These are phyloP conservation scores for Dendrolimus kikuchii DNA, from an alignment of 1,140 invertebrate species.

Conservation along the genomic window DNA sequence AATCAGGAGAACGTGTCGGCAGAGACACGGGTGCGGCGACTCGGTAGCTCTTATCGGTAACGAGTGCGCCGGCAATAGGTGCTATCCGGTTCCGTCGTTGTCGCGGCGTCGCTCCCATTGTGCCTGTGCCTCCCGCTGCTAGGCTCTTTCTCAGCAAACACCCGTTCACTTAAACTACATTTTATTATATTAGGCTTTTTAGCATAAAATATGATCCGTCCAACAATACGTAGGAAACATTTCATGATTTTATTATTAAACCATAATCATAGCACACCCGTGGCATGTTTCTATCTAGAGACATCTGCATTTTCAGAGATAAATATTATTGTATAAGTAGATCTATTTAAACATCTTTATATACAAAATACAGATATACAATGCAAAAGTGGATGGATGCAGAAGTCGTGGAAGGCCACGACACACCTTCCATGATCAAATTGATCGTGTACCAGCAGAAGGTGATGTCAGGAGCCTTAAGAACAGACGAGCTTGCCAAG, in stretches of 20 bases:
- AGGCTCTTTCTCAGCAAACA: slow-evolving; percentile 25
- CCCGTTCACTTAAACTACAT: slow-evolving; percentile 39
- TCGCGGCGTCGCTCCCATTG: slow-evolving; percentile 46
- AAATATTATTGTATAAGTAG: neutral
- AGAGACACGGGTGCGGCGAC: slow-evolving; percentile 26
- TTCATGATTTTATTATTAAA: slow-evolving; percentile 3
- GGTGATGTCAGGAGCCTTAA: too few species aligned
- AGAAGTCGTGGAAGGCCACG: too few species aligned
- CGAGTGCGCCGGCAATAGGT: slow-evolving; percentile 61
- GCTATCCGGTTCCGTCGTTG: slow-evolving; percentile 66
- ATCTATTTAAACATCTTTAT: too few species aligned
- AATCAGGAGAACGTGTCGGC: slow-evolving; percentile 54
- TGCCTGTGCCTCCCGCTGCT: slow-evolving; percentile 27
- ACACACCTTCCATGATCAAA: too few species aligned
- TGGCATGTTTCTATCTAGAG: neutral
- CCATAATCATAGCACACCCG: too few species aligned
- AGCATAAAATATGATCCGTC: slow-evolving; percentile 29
- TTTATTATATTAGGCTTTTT: slow-evolving; percentile 48
- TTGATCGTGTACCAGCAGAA: too few species aligned
- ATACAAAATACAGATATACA: too few species aligned
- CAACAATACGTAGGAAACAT: slow-evolving; percentile 1
- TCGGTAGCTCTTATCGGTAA: slow-evolving; percentile 48
- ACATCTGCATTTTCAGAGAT: neutral
- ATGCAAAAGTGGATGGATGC: too few species aligned
- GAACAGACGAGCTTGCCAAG: too few species aligned